phyloP scores from a whole-genome alignment of 2,888 invertebrate genomes.

The Odontomyia ornata region DNA sequence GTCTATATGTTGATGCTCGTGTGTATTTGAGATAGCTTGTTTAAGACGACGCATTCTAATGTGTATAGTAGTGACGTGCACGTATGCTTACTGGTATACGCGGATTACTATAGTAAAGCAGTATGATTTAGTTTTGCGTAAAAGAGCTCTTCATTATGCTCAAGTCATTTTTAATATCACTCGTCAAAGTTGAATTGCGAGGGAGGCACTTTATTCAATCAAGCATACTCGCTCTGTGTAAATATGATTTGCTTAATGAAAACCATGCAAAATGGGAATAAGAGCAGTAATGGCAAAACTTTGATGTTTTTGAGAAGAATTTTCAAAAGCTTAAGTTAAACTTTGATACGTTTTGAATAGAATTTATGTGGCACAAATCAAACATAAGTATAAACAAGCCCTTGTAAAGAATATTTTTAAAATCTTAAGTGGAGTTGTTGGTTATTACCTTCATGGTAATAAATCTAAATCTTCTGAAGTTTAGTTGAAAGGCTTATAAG shows the following conservation, averaged over 20 bases:
- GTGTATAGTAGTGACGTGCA: not conserved
- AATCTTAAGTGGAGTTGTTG: no score
- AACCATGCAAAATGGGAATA: not conserved
- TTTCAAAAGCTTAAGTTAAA: no score
- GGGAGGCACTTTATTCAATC: conserved; percentile 14
- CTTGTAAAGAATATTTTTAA: no score
- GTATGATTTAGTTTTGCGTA: conserved; percentile 34
- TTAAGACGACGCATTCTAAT: not conserved
- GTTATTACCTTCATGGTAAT: no score
- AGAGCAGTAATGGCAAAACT: no score
- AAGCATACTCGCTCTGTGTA: conserved; percentile 21
- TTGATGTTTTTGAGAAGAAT: no score
- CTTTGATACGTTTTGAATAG: no score
- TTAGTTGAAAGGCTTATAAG: no score
- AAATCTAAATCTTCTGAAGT: no score
- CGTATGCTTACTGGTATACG: not conserved
- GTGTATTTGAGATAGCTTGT: not conserved
- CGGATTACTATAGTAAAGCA: not conserved
- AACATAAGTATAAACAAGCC: no score
- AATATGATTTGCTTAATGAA: conserved; percentile 34
- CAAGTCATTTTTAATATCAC: conserved; percentile 38
- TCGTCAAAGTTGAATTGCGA: not conserved
- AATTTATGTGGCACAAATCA: no score
- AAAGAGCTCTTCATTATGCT: conserved; percentile 40
- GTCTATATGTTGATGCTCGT: not conserved